Evolutionary conservation across 2,797 vertebrate genomes (phyloP).

Genomic region (Oophaga sylvatica): DNA sequence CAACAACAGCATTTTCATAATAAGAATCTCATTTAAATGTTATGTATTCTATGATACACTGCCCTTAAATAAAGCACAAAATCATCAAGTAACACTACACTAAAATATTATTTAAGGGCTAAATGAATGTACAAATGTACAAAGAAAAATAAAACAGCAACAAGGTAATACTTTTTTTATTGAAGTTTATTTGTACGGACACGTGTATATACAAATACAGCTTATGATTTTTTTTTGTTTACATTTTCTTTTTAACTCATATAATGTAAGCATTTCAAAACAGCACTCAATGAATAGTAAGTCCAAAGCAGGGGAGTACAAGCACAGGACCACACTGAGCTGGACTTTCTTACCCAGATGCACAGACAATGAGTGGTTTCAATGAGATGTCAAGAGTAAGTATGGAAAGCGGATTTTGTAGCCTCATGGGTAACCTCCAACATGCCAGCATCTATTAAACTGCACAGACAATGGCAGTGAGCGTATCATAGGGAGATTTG

Average conservation of each 20-base stretch:
- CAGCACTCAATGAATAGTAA: conserved; percentile 82
- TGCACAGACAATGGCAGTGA: conserved; percentile 90
- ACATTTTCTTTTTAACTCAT: conserved; percentile 86
- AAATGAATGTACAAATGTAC: not conserved
- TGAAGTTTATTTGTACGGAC: conserved; percentile 98
- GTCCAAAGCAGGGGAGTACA: conserved; percentile 79
- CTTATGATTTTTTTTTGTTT: conserved; percentile 76
- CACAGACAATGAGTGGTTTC: conserved; percentile 83
- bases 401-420: conserved; percentile 79
- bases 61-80: not conserved
- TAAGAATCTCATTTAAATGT: not conserved
- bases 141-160: conserved; percentile 81
- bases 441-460: conserved; percentile 89
- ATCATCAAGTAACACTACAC: not conserved
- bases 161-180: conserved; percentile 80
- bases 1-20: no score
- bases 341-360: conserved; percentile 79
- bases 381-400: conserved; percentile 79
- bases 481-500: conserved; percentile 86
- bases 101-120: not conserved
- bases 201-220: conserved; percentile 99
- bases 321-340: conserved; percentile 82
- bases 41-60: not conserved
- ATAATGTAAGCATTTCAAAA: conserved; percentile 95
- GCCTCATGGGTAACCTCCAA: conserved; percentile 86